phyloP scores from a whole-genome alignment of 2,113 vertebrate species.

The Esox niger region DNA sequence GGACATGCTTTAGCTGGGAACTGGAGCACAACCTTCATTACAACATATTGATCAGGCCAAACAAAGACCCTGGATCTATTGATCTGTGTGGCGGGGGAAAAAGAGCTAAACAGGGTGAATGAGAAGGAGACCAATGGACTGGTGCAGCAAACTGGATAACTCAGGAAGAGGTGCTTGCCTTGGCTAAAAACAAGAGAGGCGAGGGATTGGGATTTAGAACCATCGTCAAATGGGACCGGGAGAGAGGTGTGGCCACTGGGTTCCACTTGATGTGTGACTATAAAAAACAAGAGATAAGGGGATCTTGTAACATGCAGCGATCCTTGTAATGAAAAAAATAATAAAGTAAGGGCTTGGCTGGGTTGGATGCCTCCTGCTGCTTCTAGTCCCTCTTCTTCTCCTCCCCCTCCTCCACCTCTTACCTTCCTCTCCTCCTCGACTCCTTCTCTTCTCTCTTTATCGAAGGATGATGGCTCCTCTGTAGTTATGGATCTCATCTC shows the following conservation, averaged over 20 bases:
- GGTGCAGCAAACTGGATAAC: constrained; percentile 40
- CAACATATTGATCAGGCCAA: constrained; percentile 78
- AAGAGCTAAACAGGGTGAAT: constrained; percentile 27
- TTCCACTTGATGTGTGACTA: constrained; percentile 31
- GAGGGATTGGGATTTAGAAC: constrained; percentile 3
- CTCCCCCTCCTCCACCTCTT: background rate
- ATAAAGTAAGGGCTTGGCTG: constrained; percentile 14
- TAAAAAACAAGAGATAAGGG: constrained; percentile 25
- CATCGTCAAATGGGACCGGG: constrained; percentile 7
- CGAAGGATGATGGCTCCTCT: constrained; percentile 18
- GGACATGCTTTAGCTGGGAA: constrained; percentile 68
- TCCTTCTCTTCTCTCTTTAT: constrained; percentile 5
- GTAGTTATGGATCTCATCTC: constrained; percentile 17
- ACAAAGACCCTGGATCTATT: constrained; percentile 79
- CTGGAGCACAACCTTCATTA: constrained; percentile 79
- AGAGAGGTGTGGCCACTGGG: constrained; percentile 21
- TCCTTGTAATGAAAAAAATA: constrained; percentile 13
- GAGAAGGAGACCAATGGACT: constrained; percentile 26
- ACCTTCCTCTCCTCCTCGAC: constrained; percentile 27
- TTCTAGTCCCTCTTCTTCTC: too few relatives aligned
- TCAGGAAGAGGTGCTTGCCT: constrained; percentile 34
- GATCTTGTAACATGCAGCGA: constrained; percentile 29
- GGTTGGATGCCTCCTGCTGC: constrained; percentile 1
- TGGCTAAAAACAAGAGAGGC: constrained; percentile 26
- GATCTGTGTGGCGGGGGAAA: constrained; percentile 62